Conservation (phyloP, 2,113 vertebrate genomes). For the Xyrauchen texanus region DNA sequence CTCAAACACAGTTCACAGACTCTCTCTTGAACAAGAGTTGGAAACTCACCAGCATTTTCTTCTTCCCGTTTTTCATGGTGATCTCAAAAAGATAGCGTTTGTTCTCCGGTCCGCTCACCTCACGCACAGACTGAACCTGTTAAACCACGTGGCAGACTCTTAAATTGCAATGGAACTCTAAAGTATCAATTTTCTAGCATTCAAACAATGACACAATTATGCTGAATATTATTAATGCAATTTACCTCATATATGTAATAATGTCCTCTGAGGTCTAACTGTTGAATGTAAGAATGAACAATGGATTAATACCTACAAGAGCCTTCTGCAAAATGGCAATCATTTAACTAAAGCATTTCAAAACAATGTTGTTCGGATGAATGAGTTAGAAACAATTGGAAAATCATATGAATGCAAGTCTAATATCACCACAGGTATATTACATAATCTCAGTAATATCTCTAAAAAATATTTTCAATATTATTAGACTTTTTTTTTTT, state of each 20-base stretch:
- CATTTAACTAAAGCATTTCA: too few species aligned
- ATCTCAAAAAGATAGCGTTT: conserved; percentile 77
- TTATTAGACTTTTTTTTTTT: not conserved
- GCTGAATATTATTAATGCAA: not conserved
- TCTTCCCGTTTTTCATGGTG: conserved; percentile 76
- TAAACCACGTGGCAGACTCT: not conserved
- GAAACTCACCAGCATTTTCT: conserved; percentile 76
- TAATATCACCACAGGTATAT: too few species aligned
- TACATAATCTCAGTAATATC: too few species aligned
- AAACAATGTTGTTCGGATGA: too few species aligned
- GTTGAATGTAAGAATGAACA: conserved; percentile 38
- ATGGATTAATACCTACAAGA: not conserved
- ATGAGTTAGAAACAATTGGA: too few species aligned
- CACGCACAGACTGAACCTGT: conserved; percentile 76
- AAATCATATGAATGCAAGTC: too few species aligned
- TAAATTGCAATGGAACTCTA: not conserved
- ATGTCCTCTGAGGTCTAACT: conserved; percentile 67
- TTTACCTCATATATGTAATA: conserved; percentile 72
- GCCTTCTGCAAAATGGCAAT: too few species aligned
- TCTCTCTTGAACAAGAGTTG: not conserved
- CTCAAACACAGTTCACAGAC: conserved; percentile 23
- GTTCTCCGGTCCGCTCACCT: conserved; percentile 55
- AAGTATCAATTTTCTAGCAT: not conserved
- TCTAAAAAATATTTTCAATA: not conserved
- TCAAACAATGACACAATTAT: not conserved